Conservation (phyloP, 1,140 invertebrate species). For the Drosophila yakuba region DNA sequence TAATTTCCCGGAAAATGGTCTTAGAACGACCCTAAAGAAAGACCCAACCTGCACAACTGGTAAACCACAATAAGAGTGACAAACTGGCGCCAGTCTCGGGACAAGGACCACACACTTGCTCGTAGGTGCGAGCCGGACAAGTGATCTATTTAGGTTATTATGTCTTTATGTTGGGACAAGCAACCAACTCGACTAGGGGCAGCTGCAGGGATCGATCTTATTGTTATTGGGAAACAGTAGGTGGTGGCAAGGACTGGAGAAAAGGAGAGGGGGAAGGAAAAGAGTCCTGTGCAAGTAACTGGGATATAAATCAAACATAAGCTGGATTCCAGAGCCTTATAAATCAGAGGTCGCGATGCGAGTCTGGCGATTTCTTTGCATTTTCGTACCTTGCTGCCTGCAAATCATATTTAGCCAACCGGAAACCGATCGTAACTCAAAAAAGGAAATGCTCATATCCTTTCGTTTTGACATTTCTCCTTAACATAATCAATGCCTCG, state of each 20-base stretch:
- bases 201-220: constrained; percentile 57
- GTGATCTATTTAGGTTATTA: constrained; percentile 81
- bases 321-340: constrained; percentile 40
- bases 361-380: constrained; percentile 21
- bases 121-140: constrained; percentile 73
- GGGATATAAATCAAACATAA: constrained; percentile 69
- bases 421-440: constrained; percentile 78
- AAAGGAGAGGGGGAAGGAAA: not conserved
- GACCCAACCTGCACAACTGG: constrained; percentile 40
- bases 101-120: constrained; percentile 63
- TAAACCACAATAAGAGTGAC: constrained; percentile 54
- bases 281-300: constrained; percentile 22
- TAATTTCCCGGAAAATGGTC: constrained; percentile 33
- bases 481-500: constrained; percentile 61
- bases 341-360: constrained; percentile 47
- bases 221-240: constrained; percentile 72
- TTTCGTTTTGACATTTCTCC: constrained; percentile 78
- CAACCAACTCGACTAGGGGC: constrained; percentile 33
- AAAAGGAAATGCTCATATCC: constrained; percentile 82
- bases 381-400: constrained; percentile 40
- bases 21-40: constrained; percentile 12
- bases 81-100: constrained; percentile 67
- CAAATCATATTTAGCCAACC: constrained; percentile 79
- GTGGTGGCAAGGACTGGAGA: constrained; percentile 55
- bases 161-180: constrained; percentile 75